Base-by-base conservation (phyloP, 1,140 invertebrate species). In the Drosophila pachea region DNA sequence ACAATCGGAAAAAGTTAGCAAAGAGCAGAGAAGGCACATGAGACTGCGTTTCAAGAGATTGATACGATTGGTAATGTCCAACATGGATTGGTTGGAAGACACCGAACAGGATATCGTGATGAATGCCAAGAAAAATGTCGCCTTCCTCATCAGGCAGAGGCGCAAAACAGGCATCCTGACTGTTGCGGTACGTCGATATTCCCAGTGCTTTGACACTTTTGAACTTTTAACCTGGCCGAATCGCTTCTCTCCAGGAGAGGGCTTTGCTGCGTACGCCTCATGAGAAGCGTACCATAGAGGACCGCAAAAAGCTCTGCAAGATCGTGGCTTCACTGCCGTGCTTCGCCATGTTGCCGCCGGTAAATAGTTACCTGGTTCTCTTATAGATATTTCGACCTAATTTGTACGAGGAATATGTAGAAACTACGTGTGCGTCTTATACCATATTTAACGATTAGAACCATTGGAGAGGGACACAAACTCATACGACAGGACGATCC, bases 131-230 rank as follows among this genome's bases (percentile, higher is more conserved):
- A 74, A 62, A 32, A 83, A 82, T 12, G 77, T 82, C 0, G 78
- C 78, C 4, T 50, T 79, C 12, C 22, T 76, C 5, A 49, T 84
- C n/a, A 61, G 79, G 0, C 76, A 79, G 11, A 84, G 84, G 60
- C 76, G 79, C 3, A 84, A 84, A 32, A 50, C 55, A 4, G 79
- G 79, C 29, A 62, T 83, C 42, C 49, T 83, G 36, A 83, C 79
- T 2, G 63, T 70, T 58, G 64, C 68, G 31, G 79, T 83, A 40
- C 70, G 49, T 63, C 58, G 22, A 22, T 22, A 22, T 2, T 22
- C 22, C 22, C 22, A 22, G 22, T 2, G 22, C 22, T 22, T 22
- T 22, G 22, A 2, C 22, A 22, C 22, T 2, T 3, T 22, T 22
- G 22, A 22, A 22, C 3, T 0, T 3, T 52, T 35, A 2, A 22